Base-by-base conservation (phyloP, 1,140 invertebrate species). In the Ericerus pela region DNA sequence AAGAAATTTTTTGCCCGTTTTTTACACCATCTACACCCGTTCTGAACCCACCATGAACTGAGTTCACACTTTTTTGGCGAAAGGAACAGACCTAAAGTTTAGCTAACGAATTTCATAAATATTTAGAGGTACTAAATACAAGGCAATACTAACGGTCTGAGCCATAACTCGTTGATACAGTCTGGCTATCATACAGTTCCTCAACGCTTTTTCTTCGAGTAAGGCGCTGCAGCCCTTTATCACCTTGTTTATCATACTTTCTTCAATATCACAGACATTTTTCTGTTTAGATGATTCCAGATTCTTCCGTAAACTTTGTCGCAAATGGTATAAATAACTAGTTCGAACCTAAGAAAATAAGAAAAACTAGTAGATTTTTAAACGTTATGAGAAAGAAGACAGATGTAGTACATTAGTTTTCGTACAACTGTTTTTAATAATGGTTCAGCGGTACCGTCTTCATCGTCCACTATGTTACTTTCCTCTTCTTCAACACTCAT, bases 191-290 rank as follows among this genome's bases (percentile, higher is more conserved):
- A 62, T 59, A 51, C 61, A 62, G 22, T 43, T 27, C 31, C 59
- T 54, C 11, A 62, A 29, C n/a, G 61, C 61, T 51, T 59, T 56
- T 37, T 62, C 55, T 59, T 62, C 61, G 22, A 62, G 36, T 26
- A 57, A 51, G 12, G 53, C 30, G 20, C 52, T 29, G 27, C 59
- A 60, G 54, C 30, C 41, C 55, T 38, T 62, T 20, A 31, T 57
- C n/a, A 47, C 54, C 24, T 28, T 56, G 27, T 41, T 58, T 18
- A 20, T 24, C 3, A 47, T 22, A 22, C 33, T 20, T 22, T 58
- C 27, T 47, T 47, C 24, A 5, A 37, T 5, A 18, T 16, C 14
- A 8, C 22, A 27, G 24, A 47, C 54, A 26, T 58, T 14, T 8
- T 54, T 54, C 16, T 10, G n/a, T 31, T 28, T 29, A 26, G 52